Percentiles rank a stretch among this genome's conserved stretches.
These are phyloP conservation scores for Onychostoma macrolepis DNA, from an alignment of 2,113 vertebrate genomes.

Conservation along the genomic window DNA sequence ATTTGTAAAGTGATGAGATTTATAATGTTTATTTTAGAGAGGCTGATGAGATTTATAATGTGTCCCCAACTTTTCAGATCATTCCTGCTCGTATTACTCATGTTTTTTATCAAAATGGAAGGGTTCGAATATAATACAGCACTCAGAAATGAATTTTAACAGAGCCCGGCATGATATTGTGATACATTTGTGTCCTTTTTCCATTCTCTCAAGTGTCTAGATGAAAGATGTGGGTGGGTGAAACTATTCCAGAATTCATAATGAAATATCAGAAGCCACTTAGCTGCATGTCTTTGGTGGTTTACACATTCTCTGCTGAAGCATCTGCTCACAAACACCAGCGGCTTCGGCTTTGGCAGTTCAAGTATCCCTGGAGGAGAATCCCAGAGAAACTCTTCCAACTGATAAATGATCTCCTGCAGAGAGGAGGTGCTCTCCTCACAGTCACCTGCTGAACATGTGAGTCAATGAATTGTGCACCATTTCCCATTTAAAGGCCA, in stretches of 20 bases:
- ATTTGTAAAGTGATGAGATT: not conserved
- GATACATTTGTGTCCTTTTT: not conserved
- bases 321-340: constrained; percentile 23
- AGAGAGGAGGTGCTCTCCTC: not conserved
- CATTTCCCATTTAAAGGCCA: not conserved
- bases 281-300: not conserved
- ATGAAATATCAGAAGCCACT: constrained; percentile 13
- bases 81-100: not conserved
- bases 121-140: not conserved
- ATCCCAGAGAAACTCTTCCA: constrained; percentile 17
- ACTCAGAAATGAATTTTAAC: constrained; percentile 11
- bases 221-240: not conserved
- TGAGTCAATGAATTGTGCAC: not conserved
- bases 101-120: not conserved
- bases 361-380: constrained; percentile 6
- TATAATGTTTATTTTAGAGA: constrained; percentile 9
- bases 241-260: constrained; percentile 1
- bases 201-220: not conserved
- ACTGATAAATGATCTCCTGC: constrained; percentile 8
- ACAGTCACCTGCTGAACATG: not conserved
- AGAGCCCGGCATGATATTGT: not conserved
- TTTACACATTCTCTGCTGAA: constrained; percentile 29
- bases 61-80: not conserved
- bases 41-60: not conserved
- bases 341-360: constrained; percentile 10